Percentiles rank a stretch among this genome's conserved stretches.
Conservation (phyloP, 37 sponge, comb jelly and placozoan genomes). For the Bolinopsis microptera region DNA sequence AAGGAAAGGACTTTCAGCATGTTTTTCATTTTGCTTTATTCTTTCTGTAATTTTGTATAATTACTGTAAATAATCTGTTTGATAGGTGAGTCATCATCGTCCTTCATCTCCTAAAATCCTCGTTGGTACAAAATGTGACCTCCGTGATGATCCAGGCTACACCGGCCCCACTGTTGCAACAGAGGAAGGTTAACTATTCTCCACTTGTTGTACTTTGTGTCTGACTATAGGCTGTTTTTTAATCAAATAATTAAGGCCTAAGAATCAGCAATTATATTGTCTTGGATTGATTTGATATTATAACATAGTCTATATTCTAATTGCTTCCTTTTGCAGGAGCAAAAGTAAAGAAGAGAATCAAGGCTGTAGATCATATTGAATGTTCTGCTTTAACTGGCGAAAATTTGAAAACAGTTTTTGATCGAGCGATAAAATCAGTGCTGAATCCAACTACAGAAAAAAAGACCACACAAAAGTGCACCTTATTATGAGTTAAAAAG, state of each 20-base stretch:
- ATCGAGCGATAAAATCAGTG: not conserved
- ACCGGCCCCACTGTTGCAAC: not conserved
- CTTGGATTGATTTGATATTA: not conserved
- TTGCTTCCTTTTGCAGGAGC: no score
- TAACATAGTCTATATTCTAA: not conserved
- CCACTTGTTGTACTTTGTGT: not conserved
- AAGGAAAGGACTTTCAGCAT: no score
- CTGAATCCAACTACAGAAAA: not conserved
- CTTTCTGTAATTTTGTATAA: no score
- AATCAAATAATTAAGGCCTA: not conserved
- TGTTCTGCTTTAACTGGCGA: not conserved
- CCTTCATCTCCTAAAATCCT: not conserved
- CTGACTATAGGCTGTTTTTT: not conserved
- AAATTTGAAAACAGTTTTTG: not conserved
- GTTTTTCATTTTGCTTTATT: no score
- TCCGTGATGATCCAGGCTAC: not conserved
- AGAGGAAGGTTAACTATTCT: not conserved
- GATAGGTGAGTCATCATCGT: not conserved
- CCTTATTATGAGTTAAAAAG: no score
- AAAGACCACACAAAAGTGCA: no score
- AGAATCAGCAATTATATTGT: not conserved
- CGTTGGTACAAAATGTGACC: not conserved
- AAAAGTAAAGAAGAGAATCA: not conserved
- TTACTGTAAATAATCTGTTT: no score
- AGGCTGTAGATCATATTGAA: conserved; percentile 14